Evolutionary conservation across 2,113 vertebrate species (phyloP), one percentile per base, ranked within the genome.

Genomic region (Poecilia latipinna): DNA sequence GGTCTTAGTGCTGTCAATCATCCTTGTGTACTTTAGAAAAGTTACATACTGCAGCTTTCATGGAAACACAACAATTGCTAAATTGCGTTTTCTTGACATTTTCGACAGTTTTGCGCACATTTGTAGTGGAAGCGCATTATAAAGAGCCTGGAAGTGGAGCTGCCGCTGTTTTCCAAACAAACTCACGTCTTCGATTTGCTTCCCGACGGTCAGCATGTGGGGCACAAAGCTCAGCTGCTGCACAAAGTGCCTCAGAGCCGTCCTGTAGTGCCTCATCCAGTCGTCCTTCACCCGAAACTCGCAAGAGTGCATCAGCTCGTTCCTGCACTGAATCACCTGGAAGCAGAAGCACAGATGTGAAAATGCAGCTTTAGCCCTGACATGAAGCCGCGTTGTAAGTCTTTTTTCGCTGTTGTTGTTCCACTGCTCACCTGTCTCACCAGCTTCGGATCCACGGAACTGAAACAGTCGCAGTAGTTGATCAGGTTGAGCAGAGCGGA

Each of bases 401-500:
- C 31, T 2, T 3, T 29, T 12, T 33, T 29, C 10, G 6, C 8
- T 35, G 8, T 35, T 8, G 1, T 35, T 37, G 35, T 2, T 11
- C 61, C 24, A 29, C 4, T 3, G 19, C 24, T 92, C 91, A 96
- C 96, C 95, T 96, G 93, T 86, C 87, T 94, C 74, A 96, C 93
- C 54, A 77, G 66, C 12, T 70, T 89, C 37, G 82, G 76, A 74
- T 96, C 91, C 61, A 93, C 79, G 39, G 68, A 83, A 10, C 61
- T 7, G 70, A 97, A 97, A 77, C 86, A 88, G 72, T 86, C 87
- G 0, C 96, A 97, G 85, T 83, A 90, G 86, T 93, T 95, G 79
- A 97, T 93, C 63, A 96, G 93, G 88, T 94, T 96, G 75, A 96
- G 93, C 75, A 96, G 91, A 64, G 96, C 96, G 12, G 95, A 91